phyloP scores from a whole-genome alignment of 1,140 invertebrate species.

The Drosophila busckii region DNA sequence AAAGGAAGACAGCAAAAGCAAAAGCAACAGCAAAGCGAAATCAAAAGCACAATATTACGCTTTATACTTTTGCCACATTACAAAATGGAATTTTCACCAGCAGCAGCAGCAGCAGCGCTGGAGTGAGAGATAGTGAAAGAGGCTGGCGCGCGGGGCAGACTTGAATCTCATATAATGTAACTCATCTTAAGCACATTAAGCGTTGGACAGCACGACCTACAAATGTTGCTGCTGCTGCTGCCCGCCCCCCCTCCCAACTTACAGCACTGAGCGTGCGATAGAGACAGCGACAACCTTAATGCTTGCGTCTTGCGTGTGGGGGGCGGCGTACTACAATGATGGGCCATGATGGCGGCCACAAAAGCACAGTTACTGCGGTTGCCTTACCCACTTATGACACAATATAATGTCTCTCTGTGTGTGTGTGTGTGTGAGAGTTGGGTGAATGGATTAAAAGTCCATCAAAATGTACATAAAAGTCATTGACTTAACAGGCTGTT shows the following conservation, averaged over 20 bases:
- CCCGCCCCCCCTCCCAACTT: too few relatives aligned
- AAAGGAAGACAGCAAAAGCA: slow-evolving; percentile 42
- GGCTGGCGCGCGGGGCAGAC: slow-evolving; percentile 4
- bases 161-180: slow-evolving; percentile 60
- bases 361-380: slow-evolving; percentile 53
- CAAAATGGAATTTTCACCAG: slow-evolving; percentile 59
- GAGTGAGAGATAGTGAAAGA: slow-evolving; percentile 1
- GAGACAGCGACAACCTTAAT: too few relatives aligned
- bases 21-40: slow-evolving; percentile 21
- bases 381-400: slow-evolving; percentile 1
- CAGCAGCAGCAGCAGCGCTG: background rate
- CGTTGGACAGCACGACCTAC: slow-evolving; percentile 30
- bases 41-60: slow-evolving; percentile 68
- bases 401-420: background rate
- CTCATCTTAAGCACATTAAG: slow-evolving; percentile 75
- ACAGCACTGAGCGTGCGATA: too few relatives aligned
- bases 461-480: slow-evolving; percentile 77
- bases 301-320: too few relatives aligned
- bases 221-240: too few relatives aligned
- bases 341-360: slow-evolving; percentile 26
- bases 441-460: slow-evolving; percentile 69
- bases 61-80: slow-evolving; percentile 72
- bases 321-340: slow-evolving; percentile 18
- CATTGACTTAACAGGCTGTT: slow-evolving; percentile 72
- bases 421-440: background rate